Evolutionary conservation across 1,140 invertebrate species (phyloP).

Genomic region (Danaus melanippus): DNA sequence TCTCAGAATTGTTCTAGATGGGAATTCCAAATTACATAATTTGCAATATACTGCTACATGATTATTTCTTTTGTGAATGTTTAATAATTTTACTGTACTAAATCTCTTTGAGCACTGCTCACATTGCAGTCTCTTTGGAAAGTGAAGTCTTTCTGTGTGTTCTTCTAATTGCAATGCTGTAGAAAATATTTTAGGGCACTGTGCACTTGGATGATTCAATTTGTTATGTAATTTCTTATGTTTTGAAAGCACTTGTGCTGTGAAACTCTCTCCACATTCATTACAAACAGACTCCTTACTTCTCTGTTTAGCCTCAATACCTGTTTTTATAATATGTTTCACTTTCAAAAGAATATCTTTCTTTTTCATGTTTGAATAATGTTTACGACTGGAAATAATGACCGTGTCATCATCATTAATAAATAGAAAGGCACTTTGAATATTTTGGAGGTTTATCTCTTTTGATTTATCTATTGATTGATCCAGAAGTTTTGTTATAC

Average conservation of each 20-base stretch:
- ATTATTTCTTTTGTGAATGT: conserved; percentile 31
- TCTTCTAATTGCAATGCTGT: conserved; percentile 29
- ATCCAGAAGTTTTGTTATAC: conserved; percentile 24
- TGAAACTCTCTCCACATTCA: conserved; percentile 35
- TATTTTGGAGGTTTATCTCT: conserved; percentile 16
- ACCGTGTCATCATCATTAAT: conserved; percentile 33
- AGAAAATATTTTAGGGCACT: conserved; percentile 44
- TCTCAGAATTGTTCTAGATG: conserved; percentile 36
- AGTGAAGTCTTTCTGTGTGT: conserved; percentile 43
- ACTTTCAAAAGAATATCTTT: conserved; percentile 31
- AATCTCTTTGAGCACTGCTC: conserved; percentile 46
- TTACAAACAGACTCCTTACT: conserved; percentile 25
- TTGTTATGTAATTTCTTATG: conserved; percentile 38
- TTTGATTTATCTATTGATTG: conserved; percentile 26
- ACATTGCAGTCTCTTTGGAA: conserved; percentile 44
- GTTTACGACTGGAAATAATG: conserved; percentile 35
- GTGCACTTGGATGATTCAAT: conserved; percentile 24
- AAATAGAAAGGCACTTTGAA: conserved; percentile 32
- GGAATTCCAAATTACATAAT: conserved; percentile 40
- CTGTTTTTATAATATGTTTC: conserved; percentile 31
- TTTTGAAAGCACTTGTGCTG: conserved; percentile 23
- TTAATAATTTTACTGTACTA: conserved; percentile 40
- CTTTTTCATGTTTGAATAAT: conserved; percentile 23
- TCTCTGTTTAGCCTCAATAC: conserved; percentile 15
- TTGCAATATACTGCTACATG: conserved; percentile 43